phyloP scores from a whole-genome alignment of 2,113 vertebrate species.

The Oncorhynchus tshawytscha region DNA sequence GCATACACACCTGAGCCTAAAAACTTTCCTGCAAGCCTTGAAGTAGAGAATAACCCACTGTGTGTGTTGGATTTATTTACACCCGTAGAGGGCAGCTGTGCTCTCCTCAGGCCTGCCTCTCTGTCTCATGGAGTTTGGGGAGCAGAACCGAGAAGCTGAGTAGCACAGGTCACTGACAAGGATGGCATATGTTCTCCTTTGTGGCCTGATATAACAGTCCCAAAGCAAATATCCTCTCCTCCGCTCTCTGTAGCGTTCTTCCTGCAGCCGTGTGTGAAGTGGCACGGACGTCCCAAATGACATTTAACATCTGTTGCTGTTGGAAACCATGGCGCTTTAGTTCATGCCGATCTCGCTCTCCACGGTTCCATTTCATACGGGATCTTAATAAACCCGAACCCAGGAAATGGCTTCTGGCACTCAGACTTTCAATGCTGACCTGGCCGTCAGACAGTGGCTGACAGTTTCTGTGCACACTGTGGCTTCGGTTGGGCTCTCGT shows the following conservation, averaged over 20 bases:
- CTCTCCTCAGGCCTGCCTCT: slow-evolving; percentile 45
- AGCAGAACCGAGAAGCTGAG: background rate
- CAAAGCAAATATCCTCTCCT: slow-evolving; percentile 3
- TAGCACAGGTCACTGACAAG: slow-evolving; percentile 7
- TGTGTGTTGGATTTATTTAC: slow-evolving; percentile 21
- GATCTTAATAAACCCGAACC: background rate
- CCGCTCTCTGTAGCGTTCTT: slow-evolving; percentile 25
- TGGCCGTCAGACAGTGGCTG: too few relatives aligned
- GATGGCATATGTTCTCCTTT: slow-evolving; percentile 26
- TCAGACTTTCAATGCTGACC: too few relatives aligned
- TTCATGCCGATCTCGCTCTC: background rate
- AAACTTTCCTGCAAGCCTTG: slow-evolving; percentile 25
- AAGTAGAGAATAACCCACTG: background rate
- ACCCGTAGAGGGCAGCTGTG: slow-evolving; percentile 72
- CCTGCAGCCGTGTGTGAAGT: slow-evolving; percentile 29
- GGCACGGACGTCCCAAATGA: slow-evolving; percentile 34
- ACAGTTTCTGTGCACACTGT: too few relatives aligned
- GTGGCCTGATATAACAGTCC: slow-evolving; percentile 9
- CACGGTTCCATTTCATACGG: background rate
- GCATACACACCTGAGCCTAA: slow-evolving; percentile 53
- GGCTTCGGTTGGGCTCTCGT: too few relatives aligned
- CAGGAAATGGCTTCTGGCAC: slow-evolving; percentile 2
- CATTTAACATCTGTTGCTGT: slow-evolving; percentile 34
- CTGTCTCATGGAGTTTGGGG: slow-evolving; percentile 19
- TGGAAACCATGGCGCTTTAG: slow-evolving; percentile 29